These are phyloP conservation scores for Salmo trutta DNA, from an alignment of 2,797 vertebrate genomes.

Conservation along the genomic window DNA sequence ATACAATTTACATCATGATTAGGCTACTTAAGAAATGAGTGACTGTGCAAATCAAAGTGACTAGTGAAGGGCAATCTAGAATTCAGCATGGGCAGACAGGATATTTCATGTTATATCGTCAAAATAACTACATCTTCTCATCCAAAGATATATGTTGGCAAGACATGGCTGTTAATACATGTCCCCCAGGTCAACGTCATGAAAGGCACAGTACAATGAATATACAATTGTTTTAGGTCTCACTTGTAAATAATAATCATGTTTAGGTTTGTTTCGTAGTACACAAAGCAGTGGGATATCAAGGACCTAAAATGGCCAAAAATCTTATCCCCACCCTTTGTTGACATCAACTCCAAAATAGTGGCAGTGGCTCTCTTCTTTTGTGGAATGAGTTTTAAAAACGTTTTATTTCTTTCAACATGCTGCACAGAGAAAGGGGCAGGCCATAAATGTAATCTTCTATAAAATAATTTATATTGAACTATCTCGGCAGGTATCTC, in stretches of 20 bases:
- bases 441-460: constrained; percentile 58
- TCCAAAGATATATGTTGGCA: constrained; percentile 28
- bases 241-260: constrained; percentile 40
- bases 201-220: constrained; percentile 67
- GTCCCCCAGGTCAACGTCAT: constrained; percentile 47
- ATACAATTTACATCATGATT: background rate
- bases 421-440: constrained; percentile 63
- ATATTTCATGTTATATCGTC: background rate
- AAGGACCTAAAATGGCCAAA: constrained; percentile 14
- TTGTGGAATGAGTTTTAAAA: constrained; percentile 27
- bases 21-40: constrained; percentile 40
- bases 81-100: constrained; percentile 27
- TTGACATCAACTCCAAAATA: constrained; percentile 33
- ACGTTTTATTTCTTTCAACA: constrained; percentile 27
- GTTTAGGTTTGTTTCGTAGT: constrained; percentile 45
- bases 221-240: constrained; percentile 36
- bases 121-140: background rate
- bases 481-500: constrained; percentile 68
- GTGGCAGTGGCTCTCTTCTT: constrained; percentile 60
- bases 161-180: constrained; percentile 14
- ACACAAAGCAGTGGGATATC: constrained; percentile 21
- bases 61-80: constrained; percentile 30
- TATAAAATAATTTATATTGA: constrained; percentile 64
- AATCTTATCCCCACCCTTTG: constrained; percentile 19
- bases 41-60: constrained; percentile 49